Evolutionary conservation across 2,113 vertebrate species (phyloP).

Genomic region (Campylomormyrus tamandua): DNA sequence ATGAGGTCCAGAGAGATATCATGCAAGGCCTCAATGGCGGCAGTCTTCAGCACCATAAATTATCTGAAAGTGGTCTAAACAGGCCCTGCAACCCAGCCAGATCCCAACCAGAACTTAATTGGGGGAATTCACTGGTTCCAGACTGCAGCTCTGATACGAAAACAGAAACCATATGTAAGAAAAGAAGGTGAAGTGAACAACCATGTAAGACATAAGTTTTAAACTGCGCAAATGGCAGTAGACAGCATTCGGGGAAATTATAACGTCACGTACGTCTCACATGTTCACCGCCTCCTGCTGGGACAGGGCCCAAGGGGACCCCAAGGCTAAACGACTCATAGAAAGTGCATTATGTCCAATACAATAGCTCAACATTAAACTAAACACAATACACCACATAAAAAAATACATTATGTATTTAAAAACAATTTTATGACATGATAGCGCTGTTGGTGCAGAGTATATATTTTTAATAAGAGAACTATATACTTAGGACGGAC

Average conservation of each 20-base stretch:
- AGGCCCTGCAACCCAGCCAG: not conserved
- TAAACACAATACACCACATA: not conserved
- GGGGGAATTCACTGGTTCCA: not conserved
- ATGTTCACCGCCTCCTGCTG: not conserved
- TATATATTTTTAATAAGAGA: not conserved
- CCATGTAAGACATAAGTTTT: not conserved
- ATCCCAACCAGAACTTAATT: slow-evolving; percentile 10
- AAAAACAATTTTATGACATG: not conserved
- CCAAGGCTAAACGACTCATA: not conserved
- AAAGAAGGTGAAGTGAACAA: not conserved
- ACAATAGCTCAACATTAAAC: not conserved
- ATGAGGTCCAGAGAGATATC: not conserved
- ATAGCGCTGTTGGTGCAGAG: not conserved
- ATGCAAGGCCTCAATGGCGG: not conserved
- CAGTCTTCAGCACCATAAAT: not conserved
- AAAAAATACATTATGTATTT: not conserved
- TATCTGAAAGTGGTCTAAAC: slow-evolving; percentile 12
- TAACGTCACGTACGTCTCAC: not conserved
- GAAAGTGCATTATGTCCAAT: not conserved
- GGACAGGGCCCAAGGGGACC: not conserved
- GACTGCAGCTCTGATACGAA: slow-evolving; percentile 10
- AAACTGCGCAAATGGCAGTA: not conserved
- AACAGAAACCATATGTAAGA: slow-evolving; percentile 14
- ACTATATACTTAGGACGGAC: not conserved
- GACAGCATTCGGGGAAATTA: not conserved